These are phyloP conservation scores for Ormyrus labotus DNA, from an alignment of 2,888 invertebrate species.

Conservation along the genomic window DNA sequence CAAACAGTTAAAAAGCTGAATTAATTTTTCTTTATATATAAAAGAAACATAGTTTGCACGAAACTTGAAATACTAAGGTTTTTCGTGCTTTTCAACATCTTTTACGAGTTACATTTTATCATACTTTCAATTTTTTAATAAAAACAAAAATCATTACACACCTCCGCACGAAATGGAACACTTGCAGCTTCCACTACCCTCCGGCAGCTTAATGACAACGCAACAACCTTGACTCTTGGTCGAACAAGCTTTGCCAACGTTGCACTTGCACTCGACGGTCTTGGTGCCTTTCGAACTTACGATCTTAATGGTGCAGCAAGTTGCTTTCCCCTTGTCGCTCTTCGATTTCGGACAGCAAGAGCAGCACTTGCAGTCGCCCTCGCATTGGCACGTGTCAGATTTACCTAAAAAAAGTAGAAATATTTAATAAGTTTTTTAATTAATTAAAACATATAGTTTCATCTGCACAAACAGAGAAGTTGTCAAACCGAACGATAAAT, in stretches of 20 bases:
- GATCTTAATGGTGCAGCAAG: background rate
- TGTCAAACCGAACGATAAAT: too few relatives aligned
- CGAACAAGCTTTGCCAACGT: background rate
- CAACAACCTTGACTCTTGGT: background rate
- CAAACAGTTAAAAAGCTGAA: background rate
- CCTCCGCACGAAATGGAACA: background rate
- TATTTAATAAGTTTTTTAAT: too few relatives aligned
- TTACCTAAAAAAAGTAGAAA: background rate
- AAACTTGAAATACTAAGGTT: too few relatives aligned
- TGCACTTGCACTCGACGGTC: background rate
- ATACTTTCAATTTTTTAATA: background rate
- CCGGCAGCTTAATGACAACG: conserved; percentile 1
- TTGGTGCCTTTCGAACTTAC: background rate
- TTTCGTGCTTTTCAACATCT: too few relatives aligned
- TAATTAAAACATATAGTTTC: too few relatives aligned
- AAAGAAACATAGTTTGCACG: too few relatives aligned
- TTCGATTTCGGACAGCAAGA: background rate
- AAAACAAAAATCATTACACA: background rate
- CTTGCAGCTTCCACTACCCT: background rate
- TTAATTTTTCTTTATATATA: background rate
- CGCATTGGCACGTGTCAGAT: background rate
- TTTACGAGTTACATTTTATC: background rate
- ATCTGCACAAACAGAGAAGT: too few relatives aligned
- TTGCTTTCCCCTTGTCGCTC: background rate
- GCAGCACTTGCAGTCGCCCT: conserved; percentile 26